Conservation (phyloP, 2,113 vertebrate species). For the Galbula dea region DNA sequence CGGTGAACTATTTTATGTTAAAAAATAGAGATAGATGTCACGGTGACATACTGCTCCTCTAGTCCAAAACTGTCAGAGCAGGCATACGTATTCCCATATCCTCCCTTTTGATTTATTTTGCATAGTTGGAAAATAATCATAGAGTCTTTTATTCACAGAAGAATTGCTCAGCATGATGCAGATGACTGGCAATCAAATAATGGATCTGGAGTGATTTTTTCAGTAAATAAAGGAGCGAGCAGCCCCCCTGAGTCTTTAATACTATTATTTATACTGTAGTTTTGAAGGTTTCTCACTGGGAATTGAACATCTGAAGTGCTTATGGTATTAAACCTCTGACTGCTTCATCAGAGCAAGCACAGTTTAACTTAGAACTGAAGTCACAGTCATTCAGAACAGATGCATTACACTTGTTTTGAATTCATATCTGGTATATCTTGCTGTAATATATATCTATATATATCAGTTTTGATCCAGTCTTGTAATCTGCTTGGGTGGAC, state of each 20-base stretch:
- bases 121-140: neutral
- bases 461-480: neutral
- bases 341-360: neutral
- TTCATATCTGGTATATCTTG: neutral
- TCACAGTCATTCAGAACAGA: neutral
- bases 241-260: neutral
- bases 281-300: neutral
- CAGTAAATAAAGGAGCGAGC: neutral
- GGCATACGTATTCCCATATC: neutral
- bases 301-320: neutral
- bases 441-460: neutral
- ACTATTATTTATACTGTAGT: neutral
- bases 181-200: neutral
- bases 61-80: neutral
- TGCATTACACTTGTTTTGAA: neutral
- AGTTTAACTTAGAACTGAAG: neutral
- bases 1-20: neutral
- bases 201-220: neutral
- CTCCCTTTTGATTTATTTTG: neutral
- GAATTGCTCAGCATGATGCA: neutral
- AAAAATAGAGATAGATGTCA: conserved; percentile 14
- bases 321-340: neutral
- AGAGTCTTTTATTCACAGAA: neutral
- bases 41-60: neutral
- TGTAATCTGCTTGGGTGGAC: neutral